These are phyloP conservation scores for Ophiothrix spiculata DNA, from an alignment of 35 echinoderm and acorn worm species.

Conservation along the genomic window DNA sequence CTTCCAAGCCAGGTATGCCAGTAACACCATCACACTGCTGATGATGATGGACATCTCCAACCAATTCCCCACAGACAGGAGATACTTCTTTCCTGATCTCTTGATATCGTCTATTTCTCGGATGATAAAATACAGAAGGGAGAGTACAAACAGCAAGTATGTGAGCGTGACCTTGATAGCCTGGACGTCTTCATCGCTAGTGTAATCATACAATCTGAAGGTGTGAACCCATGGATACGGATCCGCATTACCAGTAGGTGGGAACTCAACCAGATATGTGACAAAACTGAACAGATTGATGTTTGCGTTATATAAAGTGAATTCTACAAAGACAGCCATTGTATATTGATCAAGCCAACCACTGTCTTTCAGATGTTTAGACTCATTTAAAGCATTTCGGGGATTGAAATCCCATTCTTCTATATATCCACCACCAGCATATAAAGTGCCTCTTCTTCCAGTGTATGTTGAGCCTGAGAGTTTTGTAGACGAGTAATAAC, in stretches of 20 bases:
- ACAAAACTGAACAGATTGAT: slow-evolving; percentile 61
- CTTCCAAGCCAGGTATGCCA: too few species aligned
- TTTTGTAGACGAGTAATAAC: too few species aligned
- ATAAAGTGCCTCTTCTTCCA: too few species aligned
- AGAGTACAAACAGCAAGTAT: too few species aligned
- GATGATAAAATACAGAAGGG: too few species aligned
- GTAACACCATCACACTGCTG: too few species aligned
- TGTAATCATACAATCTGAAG: slow-evolving; percentile 49
- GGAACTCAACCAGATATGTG: slow-evolving; percentile 37
- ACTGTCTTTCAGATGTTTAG: slow-evolving; percentile 18
- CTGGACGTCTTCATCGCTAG: not conserved
- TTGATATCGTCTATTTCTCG: too few species aligned
- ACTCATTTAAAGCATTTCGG: not conserved
- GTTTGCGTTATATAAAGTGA: slow-evolving; percentile 60
- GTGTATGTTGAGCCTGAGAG: too few species aligned
- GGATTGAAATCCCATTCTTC: slow-evolving; percentile 19
- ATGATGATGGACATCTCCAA: too few species aligned
- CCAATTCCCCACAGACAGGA: too few species aligned
- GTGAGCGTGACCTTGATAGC: too few species aligned
- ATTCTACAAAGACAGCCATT: slow-evolving; percentile 51
- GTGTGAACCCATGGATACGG: slow-evolving; percentile 13
- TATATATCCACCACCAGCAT: slow-evolving; percentile 43
- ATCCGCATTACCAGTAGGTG: slow-evolving; percentile 26
- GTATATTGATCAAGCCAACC: slow-evolving; percentile 52
- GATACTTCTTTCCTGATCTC: too few species aligned